Percentiles rank a stretch among this genome's conserved stretches.
Conservation (phyloP, 1,140 invertebrate species). For the Pectinophora gossypiella region DNA sequence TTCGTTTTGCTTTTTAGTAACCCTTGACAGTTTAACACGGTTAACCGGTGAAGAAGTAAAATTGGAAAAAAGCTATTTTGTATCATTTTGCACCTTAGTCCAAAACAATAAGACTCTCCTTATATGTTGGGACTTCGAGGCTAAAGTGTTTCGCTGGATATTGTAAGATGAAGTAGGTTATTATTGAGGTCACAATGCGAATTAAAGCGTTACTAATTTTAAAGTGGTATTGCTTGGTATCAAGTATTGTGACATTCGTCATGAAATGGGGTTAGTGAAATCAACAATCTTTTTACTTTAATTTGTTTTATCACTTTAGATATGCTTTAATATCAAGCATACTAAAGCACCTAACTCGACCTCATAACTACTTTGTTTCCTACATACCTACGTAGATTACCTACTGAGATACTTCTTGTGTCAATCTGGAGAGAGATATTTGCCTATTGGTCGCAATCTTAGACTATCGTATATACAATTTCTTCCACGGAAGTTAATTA, state of each 20-base stretch:
- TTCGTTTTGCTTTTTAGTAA: slow-evolving; percentile 22
- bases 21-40: slow-evolving; percentile 38
- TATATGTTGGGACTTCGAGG: no score
- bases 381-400: no score
- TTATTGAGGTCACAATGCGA: slow-evolving; percentile 28
- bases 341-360: no score
- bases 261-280: not conserved
- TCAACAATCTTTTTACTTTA: no score
- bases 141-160: slow-evolving; percentile 8
- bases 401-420: no score
- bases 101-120: not conserved
- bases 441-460: no score
- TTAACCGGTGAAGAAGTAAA: slow-evolving; percentile 22
- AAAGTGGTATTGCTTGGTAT: slow-evolving; percentile 15
- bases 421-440: no score
- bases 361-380: no score
- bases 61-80: slow-evolving; percentile 11
- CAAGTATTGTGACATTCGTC: slow-evolving; percentile 25
- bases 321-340: no score
- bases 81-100: not conserved
- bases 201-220: slow-evolving; percentile 27
- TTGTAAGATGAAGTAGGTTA: slow-evolving; percentile 22
- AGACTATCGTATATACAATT: no score
- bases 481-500: no score
- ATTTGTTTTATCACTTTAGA: no score